Evolutionary conservation across 2,797 vertebrate species (phyloP).

Genomic region (Erpetoichthys calabaricus): DNA sequence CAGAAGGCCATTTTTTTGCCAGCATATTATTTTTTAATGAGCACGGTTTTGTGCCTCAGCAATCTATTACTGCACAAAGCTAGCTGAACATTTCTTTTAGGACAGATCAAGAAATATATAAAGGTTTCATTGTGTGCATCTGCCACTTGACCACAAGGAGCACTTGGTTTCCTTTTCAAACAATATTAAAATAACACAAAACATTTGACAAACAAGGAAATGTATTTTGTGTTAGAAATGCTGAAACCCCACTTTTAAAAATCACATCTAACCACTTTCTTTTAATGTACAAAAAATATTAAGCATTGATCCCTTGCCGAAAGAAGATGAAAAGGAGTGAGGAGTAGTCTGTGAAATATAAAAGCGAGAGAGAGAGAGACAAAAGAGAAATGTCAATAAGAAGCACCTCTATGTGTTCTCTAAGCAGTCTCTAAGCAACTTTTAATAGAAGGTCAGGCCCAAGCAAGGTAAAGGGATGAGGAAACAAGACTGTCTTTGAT

Average conservation of each 20-base stretch:
- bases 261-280: constrained; percentile 12
- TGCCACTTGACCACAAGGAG: too few relatives aligned
- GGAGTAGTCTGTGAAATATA: constrained; percentile 21
- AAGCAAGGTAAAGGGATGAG: constrained; percentile 56
- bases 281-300: constrained; percentile 33
- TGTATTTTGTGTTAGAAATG: background rate
- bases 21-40: too few relatives aligned
- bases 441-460: constrained; percentile 84
- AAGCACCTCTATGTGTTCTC: constrained; percentile 48
- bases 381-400: constrained; percentile 60
- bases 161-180: too few relatives aligned
- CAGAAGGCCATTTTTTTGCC: too few relatives aligned
- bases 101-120: too few relatives aligned
- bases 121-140: too few relatives aligned
- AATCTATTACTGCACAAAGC: too few relatives aligned
- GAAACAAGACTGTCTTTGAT: constrained; percentile 49
- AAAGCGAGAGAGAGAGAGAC: constrained; percentile 43
- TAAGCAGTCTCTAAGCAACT: constrained; percentile 93
- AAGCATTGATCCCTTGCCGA: constrained; percentile 41
- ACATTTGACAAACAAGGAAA: background rate
- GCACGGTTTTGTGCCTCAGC: too few relatives aligned
- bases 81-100: too few relatives aligned
- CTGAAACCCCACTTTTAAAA: background rate
- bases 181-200: too few relatives aligned
- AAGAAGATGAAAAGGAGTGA: constrained; percentile 34